These are phyloP conservation scores for Strix uralensis DNA, from an alignment of 2,113 vertebrate genomes.

Conservation along the genomic window DNA sequence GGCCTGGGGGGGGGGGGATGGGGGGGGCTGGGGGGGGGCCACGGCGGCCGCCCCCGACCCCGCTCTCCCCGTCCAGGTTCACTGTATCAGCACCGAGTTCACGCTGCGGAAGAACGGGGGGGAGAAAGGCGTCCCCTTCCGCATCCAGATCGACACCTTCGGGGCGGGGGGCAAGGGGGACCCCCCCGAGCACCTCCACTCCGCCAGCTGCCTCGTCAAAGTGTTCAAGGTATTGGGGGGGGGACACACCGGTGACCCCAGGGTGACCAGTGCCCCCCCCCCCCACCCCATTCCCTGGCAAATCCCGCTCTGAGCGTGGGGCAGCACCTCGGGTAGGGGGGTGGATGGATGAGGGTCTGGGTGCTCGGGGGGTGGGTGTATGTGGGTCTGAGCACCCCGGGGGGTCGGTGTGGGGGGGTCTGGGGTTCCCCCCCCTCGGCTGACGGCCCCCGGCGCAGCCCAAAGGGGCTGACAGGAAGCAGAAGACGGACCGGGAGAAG, in stretches of 20 bases:
- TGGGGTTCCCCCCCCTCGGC: not conserved
- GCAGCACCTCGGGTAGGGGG: not conserved
- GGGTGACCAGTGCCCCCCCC: not conserved
- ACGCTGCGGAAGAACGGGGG: conserved; percentile 61
- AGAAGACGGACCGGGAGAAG: conserved; percentile 66
- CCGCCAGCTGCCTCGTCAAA: conserved; percentile 52
- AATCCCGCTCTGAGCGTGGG: not conserved
- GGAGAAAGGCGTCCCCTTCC: conserved; percentile 63
- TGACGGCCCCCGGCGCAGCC: not conserved
- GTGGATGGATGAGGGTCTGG: not conserved
- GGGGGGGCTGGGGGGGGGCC: not conserved
- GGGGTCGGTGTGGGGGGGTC: not conserved
- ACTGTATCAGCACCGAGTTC: conserved; percentile 69
- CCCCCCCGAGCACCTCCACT: conserved; percentile 30
- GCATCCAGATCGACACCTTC: conserved; percentile 62
- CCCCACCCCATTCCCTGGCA: not conserved
- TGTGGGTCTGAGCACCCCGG: not conserved
- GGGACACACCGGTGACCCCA: not conserved
- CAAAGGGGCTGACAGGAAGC: conserved; percentile 64
- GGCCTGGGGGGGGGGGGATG: not conserved
- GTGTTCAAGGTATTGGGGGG: conserved; percentile 42
- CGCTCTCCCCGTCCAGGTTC: not conserved
- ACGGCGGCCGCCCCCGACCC: not conserved
- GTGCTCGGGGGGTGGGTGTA: not conserved
- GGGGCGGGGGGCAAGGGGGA: conserved; percentile 34